phyloP scores from a whole-genome alignment of 2,797 vertebrate species.

The Eurystomus glaucurus region DNA sequence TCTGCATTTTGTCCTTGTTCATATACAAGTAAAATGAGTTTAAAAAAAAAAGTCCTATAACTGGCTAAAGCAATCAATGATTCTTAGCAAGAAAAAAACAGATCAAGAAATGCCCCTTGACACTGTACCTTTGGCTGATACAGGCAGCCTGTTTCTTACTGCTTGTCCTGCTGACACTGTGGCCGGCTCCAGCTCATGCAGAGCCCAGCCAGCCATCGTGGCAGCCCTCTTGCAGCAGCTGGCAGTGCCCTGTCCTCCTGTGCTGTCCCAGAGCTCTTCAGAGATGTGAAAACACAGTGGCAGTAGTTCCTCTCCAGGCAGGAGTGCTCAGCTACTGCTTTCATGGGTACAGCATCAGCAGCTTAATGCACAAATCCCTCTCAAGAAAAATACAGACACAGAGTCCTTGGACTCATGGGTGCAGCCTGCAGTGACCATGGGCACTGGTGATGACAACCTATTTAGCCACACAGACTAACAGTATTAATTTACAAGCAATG shows the following conservation, averaged over 20 bases:
- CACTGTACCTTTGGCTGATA: neutral
- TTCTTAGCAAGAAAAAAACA: neutral
- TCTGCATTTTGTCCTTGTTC: neutral
- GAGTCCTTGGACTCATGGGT: neutral
- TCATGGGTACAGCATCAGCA: neutral
- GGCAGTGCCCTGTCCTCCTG: rapidly evolving
- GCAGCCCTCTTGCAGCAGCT: neutral
- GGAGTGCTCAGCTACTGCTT: neutral
- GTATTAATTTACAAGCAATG: neutral
- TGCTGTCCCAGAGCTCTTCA: neutral
- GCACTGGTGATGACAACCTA: neutral
- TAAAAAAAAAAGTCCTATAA: neutral
- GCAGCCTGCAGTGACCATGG: neutral
- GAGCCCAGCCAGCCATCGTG: rapidly evolving
- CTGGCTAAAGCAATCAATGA: neutral
- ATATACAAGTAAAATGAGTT: neutral
- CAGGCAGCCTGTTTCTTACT: neutral
- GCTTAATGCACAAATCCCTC: neutral
- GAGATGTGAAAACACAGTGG: neutral
- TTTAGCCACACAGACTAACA: neutral
- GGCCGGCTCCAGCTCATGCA: neutral
- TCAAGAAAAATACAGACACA: rapidly evolving
- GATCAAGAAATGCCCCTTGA: neutral
- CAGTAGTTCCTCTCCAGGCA: neutral
- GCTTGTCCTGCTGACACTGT: neutral